Conservation (phyloP, 2,888 invertebrate species). For the Andricus quercusramuli region DNA sequence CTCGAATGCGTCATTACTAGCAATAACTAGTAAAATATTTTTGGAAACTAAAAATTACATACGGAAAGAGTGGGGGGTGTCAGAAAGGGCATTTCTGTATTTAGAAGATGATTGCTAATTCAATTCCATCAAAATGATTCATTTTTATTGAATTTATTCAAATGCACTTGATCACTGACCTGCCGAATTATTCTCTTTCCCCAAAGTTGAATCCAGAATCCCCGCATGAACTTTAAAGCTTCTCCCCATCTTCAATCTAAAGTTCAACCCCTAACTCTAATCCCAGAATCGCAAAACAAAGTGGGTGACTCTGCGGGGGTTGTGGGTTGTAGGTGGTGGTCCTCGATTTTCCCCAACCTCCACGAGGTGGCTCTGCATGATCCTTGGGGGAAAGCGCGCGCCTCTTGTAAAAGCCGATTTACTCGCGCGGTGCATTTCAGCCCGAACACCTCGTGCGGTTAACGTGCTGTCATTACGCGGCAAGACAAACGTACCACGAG, state of each 20-base stretch:
- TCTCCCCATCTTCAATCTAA: conserved; percentile 26
- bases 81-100: too few relatives aligned
- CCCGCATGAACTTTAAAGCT: conserved; percentile 27
- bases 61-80: too few relatives aligned
- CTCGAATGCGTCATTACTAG: too few relatives aligned
- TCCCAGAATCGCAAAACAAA: conserved; percentile 48
- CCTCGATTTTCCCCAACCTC: conserved; percentile 6
- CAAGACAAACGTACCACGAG: conserved; percentile 53
- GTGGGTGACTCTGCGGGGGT: conserved; percentile 55
- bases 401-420: conserved; percentile 55
- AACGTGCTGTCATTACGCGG: conserved; percentile 59
- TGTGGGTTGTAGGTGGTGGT: conserved; percentile 36
- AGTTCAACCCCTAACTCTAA: conserved; percentile 34
- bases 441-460: conserved; percentile 70
- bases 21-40: too few relatives aligned
- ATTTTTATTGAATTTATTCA: too few relatives aligned
- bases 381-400: conserved; percentile 48
- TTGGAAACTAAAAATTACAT: too few relatives aligned
- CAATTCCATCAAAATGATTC: neutral
- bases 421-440: conserved; percentile 76
- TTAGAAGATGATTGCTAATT: neutral
- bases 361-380: conserved; percentile 37
- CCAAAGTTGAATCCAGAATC: conserved; percentile 21
- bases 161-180: conserved; percentile 52
- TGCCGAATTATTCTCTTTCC: conserved; percentile 47